These are phyloP conservation scores for Drosophila guanche DNA, from an alignment of 1,140 invertebrate genomes.

Conservation along the genomic window DNA sequence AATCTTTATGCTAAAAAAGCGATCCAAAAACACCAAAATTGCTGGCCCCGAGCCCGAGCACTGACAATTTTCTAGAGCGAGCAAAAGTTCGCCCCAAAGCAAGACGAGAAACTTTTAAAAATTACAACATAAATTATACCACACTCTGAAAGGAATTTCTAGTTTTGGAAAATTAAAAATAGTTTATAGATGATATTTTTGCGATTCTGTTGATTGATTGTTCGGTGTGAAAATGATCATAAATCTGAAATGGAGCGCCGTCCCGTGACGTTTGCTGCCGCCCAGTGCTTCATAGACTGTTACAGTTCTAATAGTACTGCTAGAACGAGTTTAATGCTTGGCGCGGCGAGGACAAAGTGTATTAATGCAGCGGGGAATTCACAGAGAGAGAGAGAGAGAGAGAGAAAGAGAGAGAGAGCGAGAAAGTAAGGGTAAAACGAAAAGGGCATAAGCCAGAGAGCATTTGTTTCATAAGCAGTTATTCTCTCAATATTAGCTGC, in stretches of 20 bases:
- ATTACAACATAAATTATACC: constrained; percentile 59
- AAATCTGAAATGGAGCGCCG: constrained; percentile 44
- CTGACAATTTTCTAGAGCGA: constrained; percentile 26
- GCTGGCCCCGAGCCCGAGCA: constrained; percentile 19
- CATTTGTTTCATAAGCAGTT: no score
- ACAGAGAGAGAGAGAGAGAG: no score
- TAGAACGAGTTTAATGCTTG: constrained; percentile 37
- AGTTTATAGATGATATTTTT: constrained; percentile 50
- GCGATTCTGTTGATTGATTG: constrained; percentile 70
- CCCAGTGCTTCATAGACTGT: constrained; percentile 17
- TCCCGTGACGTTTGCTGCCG: constrained; percentile 1
- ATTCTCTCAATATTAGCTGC: no score
- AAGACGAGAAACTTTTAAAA: constrained; percentile 50
- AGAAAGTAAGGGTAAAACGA: no score
- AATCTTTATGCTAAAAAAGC: constrained; percentile 57
- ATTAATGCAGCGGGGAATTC: no score
- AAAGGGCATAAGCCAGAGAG: no score
- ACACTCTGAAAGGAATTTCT: constrained; percentile 64
- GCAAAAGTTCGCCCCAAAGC: constrained; percentile 27
- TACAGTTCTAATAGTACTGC: constrained; percentile 20
- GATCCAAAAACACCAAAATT: constrained; percentile 29
- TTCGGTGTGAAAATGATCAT: constrained; percentile 67
- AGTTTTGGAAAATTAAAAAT: constrained; percentile 63
- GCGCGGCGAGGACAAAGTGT: no score
- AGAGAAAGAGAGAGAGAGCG: no score